Evolutionary conservation across 1,140 invertebrate genomes (phyloP).

Genomic region (Lithobius niger): DNA sequence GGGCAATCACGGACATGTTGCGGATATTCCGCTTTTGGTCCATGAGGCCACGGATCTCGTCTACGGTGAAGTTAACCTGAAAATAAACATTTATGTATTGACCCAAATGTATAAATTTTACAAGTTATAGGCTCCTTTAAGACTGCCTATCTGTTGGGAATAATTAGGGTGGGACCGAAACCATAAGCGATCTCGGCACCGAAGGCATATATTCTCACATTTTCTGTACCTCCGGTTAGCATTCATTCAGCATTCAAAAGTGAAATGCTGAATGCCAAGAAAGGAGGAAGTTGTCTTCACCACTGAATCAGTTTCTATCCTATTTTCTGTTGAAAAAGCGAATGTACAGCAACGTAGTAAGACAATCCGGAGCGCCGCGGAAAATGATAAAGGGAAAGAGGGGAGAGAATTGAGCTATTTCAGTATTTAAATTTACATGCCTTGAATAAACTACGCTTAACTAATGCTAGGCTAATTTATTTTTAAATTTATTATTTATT

Average conservation of each 20-base stretch:
- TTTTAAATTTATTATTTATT: too few species aligned
- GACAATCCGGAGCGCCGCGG: too few species aligned
- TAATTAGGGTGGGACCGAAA: slow-evolving; percentile 25
- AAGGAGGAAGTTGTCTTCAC: neutral
- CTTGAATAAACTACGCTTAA: too few species aligned
- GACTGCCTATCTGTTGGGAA: slow-evolving; percentile 7
- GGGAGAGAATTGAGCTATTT: too few species aligned
- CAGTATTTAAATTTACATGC: too few species aligned
- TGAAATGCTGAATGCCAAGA: neutral
- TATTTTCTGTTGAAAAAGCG: too few species aligned
- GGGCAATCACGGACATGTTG: slow-evolving; percentile 99
- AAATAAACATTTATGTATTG: neutral
- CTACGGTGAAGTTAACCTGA: slow-evolving; percentile 99
- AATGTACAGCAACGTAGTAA: too few species aligned
- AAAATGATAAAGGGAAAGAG: too few species aligned
- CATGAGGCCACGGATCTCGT: slow-evolving; percentile 99
- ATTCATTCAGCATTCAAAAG: neutral
- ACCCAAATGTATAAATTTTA: neutral
- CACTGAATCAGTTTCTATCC: too few species aligned
- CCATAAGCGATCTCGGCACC: slow-evolving; percentile 67
- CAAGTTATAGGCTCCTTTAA: neutral
- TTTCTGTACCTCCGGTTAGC: neutral
- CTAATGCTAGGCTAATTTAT: too few species aligned
- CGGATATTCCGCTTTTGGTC: slow-evolving; percentile 99
- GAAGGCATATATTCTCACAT: neutral